Evolutionary conservation across 2,797 vertebrate species (phyloP).

Genomic region (Ctenosaura bakeri): DNA sequence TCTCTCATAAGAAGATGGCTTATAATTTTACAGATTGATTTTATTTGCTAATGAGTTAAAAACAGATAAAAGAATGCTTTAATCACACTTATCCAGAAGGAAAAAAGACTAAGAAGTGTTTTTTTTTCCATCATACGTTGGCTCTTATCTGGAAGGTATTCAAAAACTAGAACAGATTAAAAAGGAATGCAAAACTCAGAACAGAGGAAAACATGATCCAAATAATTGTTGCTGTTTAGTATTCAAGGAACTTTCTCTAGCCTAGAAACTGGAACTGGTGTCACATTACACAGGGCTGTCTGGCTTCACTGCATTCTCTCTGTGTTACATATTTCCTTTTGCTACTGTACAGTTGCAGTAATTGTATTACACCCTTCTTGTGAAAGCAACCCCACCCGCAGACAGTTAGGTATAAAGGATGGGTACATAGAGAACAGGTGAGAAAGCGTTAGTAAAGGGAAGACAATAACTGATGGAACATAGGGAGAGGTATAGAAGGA

Average conservation of each 20-base stretch:
- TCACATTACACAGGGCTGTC: slow-evolving; percentile 72
- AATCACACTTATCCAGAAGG: neutral
- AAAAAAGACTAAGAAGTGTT: neutral
- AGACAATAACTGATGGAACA: slow-evolving; percentile 55
- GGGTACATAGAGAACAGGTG: slow-evolving; percentile 12
- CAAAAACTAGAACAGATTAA: neutral
- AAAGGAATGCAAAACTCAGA: neutral
- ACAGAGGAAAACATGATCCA: slow-evolving; percentile 24
- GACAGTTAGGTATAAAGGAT: slow-evolving; percentile 63
- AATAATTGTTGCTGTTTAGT: slow-evolving; percentile 55
- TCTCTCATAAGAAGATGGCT: neutral
- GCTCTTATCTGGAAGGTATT: neutral
- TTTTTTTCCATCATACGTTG: neutral
- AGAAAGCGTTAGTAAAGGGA: slow-evolving; percentile 55
- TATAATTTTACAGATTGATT: slow-evolving; percentile 2
- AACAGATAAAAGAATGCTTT: neutral
- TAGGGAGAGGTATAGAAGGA: slow-evolving; percentile 26
- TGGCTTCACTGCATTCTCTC: slow-evolving; percentile 61
- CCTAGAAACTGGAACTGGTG: slow-evolving; percentile 66
- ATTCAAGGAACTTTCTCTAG: slow-evolving; percentile 65
- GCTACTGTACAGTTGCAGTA: slow-evolving; percentile 62
- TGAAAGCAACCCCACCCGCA: slow-evolving; percentile 63
- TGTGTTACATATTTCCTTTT: slow-evolving; percentile 71
- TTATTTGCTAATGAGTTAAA: neutral
- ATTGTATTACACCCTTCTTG: slow-evolving; percentile 73